Percentiles rank a stretch among this genome's conserved stretches.
Conservation (phyloP, 1,140 invertebrate genomes). For the Trachymyrmex septentrionalis region DNA sequence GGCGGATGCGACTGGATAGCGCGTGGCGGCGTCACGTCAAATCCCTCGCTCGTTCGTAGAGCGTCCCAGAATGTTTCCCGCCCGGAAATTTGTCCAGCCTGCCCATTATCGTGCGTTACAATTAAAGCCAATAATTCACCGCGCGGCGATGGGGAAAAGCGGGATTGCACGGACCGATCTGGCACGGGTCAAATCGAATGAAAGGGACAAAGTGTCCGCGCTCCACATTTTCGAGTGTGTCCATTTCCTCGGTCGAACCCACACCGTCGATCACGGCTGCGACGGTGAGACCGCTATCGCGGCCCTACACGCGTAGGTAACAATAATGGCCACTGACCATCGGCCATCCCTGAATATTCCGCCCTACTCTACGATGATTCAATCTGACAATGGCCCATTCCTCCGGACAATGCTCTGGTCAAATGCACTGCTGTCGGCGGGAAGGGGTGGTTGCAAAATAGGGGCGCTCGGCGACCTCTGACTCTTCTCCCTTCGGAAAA, state of each 20-base stretch:
- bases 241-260: constrained; percentile 30
- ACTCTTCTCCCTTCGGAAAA: constrained; percentile 55
- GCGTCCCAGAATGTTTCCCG: constrained; percentile 49
- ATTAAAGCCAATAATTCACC: constrained; percentile 86
- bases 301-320: constrained; percentile 64
- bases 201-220: constrained; percentile 64
- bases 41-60: constrained; percentile 13
- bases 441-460: constrained; percentile 77
- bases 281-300: constrained; percentile 20
- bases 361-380: constrained; percentile 80
- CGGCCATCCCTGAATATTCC: constrained; percentile 82
- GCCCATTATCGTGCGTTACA: constrained; percentile 75
- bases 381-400: constrained; percentile 84
- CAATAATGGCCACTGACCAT: constrained; percentile 83
- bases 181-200: constrained; percentile 20
- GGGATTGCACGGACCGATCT: neutral
- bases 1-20: constrained; percentile 68
- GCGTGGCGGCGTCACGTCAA: constrained; percentile 57
- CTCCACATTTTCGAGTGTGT: constrained; percentile 75
- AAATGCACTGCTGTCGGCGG: constrained; percentile 78
- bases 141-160: neutral
- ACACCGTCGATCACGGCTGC: constrained; percentile 40
- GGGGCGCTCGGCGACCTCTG: constrained; percentile 74
- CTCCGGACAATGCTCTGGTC: constrained; percentile 82
- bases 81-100: constrained; percentile 80